Evolutionary conservation across 2,888 invertebrate genomes (phyloP).

Genomic region (Epinotia brunnichana): DNA sequence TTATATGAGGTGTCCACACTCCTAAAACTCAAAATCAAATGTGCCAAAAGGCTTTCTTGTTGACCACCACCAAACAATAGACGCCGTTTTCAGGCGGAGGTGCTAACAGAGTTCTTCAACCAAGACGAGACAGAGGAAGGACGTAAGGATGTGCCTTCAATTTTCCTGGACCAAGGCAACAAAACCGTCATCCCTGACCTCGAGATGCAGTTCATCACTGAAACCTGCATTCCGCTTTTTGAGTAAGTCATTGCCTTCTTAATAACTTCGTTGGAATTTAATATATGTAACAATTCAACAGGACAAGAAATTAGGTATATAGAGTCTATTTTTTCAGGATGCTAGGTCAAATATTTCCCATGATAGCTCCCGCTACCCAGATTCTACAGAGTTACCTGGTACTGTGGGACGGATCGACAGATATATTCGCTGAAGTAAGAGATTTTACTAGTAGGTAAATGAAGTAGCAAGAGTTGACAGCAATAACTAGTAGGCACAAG

Average conservation of each 20-base stretch:
- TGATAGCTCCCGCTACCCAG: conserved; percentile 68
- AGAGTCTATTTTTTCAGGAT: conserved; percentile 63
- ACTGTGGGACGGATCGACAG: conserved; percentile 83
- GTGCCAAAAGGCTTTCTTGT: too few species aligned
- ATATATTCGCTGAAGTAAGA: conserved; percentile 71
- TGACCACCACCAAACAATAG: not conserved
- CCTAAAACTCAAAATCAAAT: too few species aligned
- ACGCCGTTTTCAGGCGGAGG: conserved; percentile 83
- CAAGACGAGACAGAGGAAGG: conserved; percentile 94
- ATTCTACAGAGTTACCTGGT: conserved; percentile 83
- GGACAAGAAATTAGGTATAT: not conserved
- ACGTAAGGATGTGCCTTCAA: conserved; percentile 87
- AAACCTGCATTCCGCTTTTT: conserved; percentile 79
- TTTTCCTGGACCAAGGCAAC: conserved; percentile 93
- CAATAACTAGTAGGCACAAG: not conserved
- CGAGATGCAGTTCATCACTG: conserved; percentile 88
- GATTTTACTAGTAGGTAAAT: not conserved
- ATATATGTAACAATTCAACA: too few species aligned
- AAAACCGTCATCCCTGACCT: conserved; percentile 91
- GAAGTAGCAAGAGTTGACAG: not conserved
- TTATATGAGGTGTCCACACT: too few species aligned
- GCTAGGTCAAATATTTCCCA: conserved; percentile 81
- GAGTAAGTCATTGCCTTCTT: conserved; percentile 63
- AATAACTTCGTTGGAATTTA: not conserved
- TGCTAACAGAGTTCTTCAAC: conserved; percentile 93